A percentile compares a stretch with the other conserved stretches of the same genome.
Evolutionary conservation across 2,888 invertebrate genomes (phyloP).

Genomic region (Panzeria rudis): DNA sequence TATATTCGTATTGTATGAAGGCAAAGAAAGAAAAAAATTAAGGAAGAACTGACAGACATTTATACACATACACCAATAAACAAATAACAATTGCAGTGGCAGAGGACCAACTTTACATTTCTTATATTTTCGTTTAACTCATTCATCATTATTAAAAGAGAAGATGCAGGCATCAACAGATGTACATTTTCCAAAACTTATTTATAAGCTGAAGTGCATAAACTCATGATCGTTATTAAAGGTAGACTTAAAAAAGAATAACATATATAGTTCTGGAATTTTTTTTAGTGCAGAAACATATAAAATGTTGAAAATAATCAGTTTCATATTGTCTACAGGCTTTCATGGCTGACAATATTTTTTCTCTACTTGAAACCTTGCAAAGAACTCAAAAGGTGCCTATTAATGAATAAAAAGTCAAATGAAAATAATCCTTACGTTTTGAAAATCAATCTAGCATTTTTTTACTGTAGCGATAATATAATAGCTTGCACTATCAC

Average conservation of each 20-base stretch:
- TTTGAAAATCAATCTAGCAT: too few relatives aligned
- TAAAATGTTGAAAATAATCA: too few relatives aligned
- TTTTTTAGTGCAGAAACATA: not conserved
- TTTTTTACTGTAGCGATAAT: too few relatives aligned
- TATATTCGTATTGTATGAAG: slow-evolving; percentile 4
- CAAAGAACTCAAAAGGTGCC: too few relatives aligned
- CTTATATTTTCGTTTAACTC: slow-evolving; percentile 55
- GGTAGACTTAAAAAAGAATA: not conserved
- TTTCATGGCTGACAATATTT: too few relatives aligned
- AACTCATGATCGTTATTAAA: not conserved
- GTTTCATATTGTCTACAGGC: too few relatives aligned
- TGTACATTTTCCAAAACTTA: not conserved
- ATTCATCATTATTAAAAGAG: slow-evolving; percentile 52
- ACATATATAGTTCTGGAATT: not conserved
- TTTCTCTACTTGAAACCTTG: too few relatives aligned
- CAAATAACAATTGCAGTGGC: slow-evolving; percentile 55
- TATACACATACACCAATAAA: not conserved
- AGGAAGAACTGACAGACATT: not conserved
- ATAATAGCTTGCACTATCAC: too few relatives aligned
- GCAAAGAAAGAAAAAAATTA: slow-evolving; percentile 3
- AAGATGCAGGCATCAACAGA: slow-evolving; percentile 39
- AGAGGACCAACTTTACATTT: slow-evolving; percentile 56
- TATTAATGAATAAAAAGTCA: too few relatives aligned
- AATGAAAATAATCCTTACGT: too few relatives aligned
- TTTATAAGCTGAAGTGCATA: not conserved